These are phyloP conservation scores for Protaetia brevitarsis DNA, from an alignment of 1,140 invertebrate genomes.

Conservation along the genomic window DNA sequence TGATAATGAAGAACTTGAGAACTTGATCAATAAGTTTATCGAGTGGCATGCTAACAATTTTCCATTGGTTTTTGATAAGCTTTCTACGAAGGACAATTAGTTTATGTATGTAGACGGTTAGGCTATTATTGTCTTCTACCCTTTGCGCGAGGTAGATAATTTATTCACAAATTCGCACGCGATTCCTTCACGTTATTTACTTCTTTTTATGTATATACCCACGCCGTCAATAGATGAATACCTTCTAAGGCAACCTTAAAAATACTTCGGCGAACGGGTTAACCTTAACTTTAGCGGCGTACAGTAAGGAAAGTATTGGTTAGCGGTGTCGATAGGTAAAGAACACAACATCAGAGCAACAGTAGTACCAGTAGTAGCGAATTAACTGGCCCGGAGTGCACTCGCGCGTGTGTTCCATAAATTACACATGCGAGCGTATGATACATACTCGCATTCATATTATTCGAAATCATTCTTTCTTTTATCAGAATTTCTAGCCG, in stretches of 20 bases:
- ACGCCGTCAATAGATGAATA: neutral
- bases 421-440: neutral
- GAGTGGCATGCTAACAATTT: no score
- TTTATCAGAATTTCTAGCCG: neutral
- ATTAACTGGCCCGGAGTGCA: conserved; percentile 15
- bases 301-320: conserved; percentile 3
- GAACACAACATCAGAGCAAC: conserved; percentile 6
- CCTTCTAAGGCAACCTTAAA: neutral
- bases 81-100: no score
- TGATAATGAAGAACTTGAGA: no score
- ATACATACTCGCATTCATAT: conserved; percentile 3
- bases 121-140: neutral
- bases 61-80: no score
- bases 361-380: conserved; percentile 10
- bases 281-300: conserved; percentile 3
- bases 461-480: conserved; percentile 3
- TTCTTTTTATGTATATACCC: neutral
- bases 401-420: conserved; percentile 10
- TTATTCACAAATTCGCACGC: conserved; percentile 14
- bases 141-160: neutral
- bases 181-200: neutral
- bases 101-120: no score
- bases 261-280: neutral
- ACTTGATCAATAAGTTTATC: no score
- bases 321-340: neutral